Evolutionary conservation across 2,113 vertebrate genomes (phyloP).

Genomic region (Carlito syrichta): DNA sequence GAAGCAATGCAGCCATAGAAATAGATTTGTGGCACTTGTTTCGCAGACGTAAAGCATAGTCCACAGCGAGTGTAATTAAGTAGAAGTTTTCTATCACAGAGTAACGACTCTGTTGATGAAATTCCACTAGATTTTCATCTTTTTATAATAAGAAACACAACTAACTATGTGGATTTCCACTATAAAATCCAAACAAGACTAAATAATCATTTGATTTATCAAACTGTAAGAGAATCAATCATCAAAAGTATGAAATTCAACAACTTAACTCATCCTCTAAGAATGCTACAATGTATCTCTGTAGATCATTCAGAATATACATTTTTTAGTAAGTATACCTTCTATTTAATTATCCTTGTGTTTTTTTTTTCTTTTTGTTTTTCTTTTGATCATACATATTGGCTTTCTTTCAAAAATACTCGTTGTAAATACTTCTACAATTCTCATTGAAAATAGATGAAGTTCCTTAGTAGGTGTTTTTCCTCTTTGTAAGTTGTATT

Average conservation of each 20-base stretch:
- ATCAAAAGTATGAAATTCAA: not conserved
- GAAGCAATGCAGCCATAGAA: slow-evolving; percentile 26
- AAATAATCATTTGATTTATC: slow-evolving; percentile 5
- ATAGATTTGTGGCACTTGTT: slow-evolving; percentile 66
- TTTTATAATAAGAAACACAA: slow-evolving; percentile 58
- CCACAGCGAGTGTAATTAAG: slow-evolving; percentile 57
- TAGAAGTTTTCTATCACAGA: slow-evolving; percentile 40
- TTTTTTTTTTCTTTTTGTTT: too few relatives aligned
- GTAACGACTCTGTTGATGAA: slow-evolving; percentile 61
- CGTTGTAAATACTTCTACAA: not conserved
- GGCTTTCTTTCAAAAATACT: not conserved
- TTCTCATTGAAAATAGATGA: not conserved
- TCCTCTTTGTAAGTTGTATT: not conserved
- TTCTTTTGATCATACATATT: not conserved
- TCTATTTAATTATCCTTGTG: not conserved
- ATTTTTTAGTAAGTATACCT: not conserved
- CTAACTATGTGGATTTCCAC: not conserved
- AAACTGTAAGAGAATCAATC: not conserved
- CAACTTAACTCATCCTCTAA: not conserved
- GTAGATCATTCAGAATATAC: not conserved
- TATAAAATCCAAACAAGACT: slow-evolving; percentile 10
- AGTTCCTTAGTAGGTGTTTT: not conserved
- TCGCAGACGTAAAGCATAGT: slow-evolving; percentile 16
- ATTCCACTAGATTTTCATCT: slow-evolving; percentile 72
- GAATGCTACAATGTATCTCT: not conserved